Percentiles rank a stretch among this genome's conserved stretches.
phyloP scores from a whole-genome alignment of 2,113 vertebrate genomes.

The Takifugu bimaculatus region DNA sequence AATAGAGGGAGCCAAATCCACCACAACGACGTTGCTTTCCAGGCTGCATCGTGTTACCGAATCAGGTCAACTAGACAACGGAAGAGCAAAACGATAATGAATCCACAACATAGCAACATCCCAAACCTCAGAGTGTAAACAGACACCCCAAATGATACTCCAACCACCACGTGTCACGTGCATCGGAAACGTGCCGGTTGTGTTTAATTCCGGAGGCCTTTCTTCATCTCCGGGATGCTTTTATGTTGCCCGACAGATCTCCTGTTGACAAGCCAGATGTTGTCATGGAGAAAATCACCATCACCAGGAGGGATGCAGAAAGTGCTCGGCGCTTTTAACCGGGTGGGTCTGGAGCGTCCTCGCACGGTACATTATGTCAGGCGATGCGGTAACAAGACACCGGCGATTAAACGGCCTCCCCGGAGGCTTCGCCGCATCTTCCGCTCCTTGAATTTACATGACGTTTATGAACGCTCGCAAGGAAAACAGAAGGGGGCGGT shows the following conservation, averaged over 20 bases:
- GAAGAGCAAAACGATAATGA: too few relatives aligned
- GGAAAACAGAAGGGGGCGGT: slow-evolving; percentile 51
- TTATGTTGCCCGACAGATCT: neutral
- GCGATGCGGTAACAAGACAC: slow-evolving; percentile 42
- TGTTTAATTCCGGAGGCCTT: neutral
- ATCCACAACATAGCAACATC: too few relatives aligned
- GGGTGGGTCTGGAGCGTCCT: slow-evolving; percentile 34
- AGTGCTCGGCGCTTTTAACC: slow-evolving; percentile 20
- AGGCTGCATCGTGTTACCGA: too few relatives aligned
- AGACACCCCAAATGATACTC: too few relatives aligned
- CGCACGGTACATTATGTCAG: slow-evolving; percentile 34
- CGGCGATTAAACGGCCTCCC: slow-evolving; percentile 48
- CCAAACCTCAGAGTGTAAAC: too few relatives aligned
- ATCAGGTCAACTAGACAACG: too few relatives aligned
- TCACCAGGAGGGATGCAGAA: slow-evolving; percentile 25
- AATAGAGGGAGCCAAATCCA: too few relatives aligned
- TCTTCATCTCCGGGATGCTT: neutral
- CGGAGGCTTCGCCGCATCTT: slow-evolving; percentile 52
- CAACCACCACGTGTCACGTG: too few relatives aligned
- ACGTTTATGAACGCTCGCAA: slow-evolving; percentile 54
- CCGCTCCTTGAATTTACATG: slow-evolving; percentile 64
- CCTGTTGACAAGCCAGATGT: slow-evolving; percentile 5
- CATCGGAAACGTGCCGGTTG: neutral
- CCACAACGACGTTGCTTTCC: too few relatives aligned
- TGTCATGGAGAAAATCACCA: slow-evolving; percentile 4